Evolutionary conservation across 2,113 vertebrate genomes (phyloP), one percentile per base, ranked within the genome.

Genomic region (Mustela nigripes): DNA sequence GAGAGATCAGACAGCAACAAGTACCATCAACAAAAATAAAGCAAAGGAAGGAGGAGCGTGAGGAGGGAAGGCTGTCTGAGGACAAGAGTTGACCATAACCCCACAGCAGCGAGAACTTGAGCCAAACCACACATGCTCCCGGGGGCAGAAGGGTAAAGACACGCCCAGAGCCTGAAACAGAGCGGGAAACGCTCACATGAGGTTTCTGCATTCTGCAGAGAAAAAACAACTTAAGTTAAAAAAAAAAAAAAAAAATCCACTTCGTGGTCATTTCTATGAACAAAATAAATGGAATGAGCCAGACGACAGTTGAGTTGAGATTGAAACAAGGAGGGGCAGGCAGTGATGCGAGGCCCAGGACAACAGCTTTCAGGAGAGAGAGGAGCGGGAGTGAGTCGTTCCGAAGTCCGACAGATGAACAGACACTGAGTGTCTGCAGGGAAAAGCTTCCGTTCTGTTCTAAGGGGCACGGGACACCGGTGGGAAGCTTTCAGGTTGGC

Each of bases 351-450:
- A 39, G 74, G 58, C 11, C 6, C 33, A 7, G 16, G 85, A 4
- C 14, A 76, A 33, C 60, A 48, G 12, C 28, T 45, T 45, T 14
- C 53, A 26, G 69, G 53, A 48, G 24, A 14, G 53, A 63, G 42
- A 33, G 14, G 2, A 42, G 50, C 39, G 45, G 31, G n/a, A 28
- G 24, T 5, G 19, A 45, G 88, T 33, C 67, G 74, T 8, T 15
- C 4, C 4, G 15, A 83, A 18, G n/a, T 19, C 4, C 1, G 8
- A 22, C 10, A n/a, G 36, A 36, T 26, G n/a, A 28, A 14, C 45
- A 0, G 33, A 80, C 84, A 42, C 8, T 1, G 1, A 10, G 39
- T 11, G 5, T 65, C 33, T 5, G 0, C 3, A 14, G 74, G 69
- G 2, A 6, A 18, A 53, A 53, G 16, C 50, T 50, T 79, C 16